Evolutionary conservation across 2,113 vertebrate species (phyloP).

Genomic region (Nannospalax galili): DNA sequence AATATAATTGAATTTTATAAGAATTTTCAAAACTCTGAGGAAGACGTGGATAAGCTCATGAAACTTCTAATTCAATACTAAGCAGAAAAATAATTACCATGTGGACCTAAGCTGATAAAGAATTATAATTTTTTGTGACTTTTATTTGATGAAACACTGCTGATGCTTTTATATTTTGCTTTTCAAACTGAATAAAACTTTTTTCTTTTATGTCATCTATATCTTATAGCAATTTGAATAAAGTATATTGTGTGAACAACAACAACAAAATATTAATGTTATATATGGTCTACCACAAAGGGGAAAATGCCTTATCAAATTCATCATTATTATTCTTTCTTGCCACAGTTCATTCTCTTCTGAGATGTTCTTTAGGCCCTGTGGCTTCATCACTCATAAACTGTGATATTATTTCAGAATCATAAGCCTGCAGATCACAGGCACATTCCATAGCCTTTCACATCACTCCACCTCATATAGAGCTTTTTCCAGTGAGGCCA

Average conservation of each 20-base stretch:
- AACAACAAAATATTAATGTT: too few species aligned
- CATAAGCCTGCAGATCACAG: background rate
- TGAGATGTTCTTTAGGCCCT: slow-evolving; percentile 67
- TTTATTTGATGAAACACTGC: background rate
- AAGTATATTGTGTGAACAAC: background rate
- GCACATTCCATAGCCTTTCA: slow-evolving; percentile 45
- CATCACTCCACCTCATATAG: background rate
- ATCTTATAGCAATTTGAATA: background rate
- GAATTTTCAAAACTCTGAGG: background rate
- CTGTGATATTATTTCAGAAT: slow-evolving; percentile 72
- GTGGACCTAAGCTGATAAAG: background rate
- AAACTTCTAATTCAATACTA: background rate
- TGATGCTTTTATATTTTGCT: background rate
- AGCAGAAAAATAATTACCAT: background rate
- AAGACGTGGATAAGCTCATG: background rate
- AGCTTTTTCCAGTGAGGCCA: slow-evolving; percentile 30
- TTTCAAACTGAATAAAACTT: background rate
- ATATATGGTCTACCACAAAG: slow-evolving; percentile 65
- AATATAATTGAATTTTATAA: background rate
- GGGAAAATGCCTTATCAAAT: slow-evolving; percentile 68
- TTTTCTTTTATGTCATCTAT: background rate
- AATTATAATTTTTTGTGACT: too few species aligned
- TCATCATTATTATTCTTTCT: slow-evolving; percentile 77
- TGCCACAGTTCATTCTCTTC: slow-evolving; percentile 77
- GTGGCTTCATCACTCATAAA: slow-evolving; percentile 78